Evolutionary conservation across 2,113 vertebrate genomes (phyloP), one percentile per base, ranked within the genome.

Genomic region (Typhlomys cinereus): DNA sequence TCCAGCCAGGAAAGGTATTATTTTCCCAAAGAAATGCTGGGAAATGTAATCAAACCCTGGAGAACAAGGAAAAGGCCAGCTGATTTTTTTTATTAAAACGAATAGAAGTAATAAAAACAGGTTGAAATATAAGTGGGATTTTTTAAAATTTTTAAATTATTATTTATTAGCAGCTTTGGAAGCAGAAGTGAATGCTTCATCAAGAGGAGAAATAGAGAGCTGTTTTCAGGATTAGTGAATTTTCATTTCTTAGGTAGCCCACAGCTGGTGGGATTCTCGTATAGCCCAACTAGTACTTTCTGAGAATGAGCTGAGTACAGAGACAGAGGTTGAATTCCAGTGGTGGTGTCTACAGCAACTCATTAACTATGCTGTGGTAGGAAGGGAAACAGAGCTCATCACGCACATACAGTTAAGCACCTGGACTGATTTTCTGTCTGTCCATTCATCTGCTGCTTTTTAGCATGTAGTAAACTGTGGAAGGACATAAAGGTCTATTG

Each of bases 81-180:
- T 62, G 5, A 69, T 80, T 81, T 91, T 80, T 81, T 91, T 74
- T 29, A 59, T 48, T 61, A 54, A 88, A 61, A 17, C 25, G 71
- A 50, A 57, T 23, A 71, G 7, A 74, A 48, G 54, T 46, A n/a
- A n/a, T 64, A n/a, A 66, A 34, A 67, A 36, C 0, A 41, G 27
- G 29, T 39, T 91, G 31, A 41, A 21, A 41, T 29, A 64, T 8
- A 86, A 86, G 31, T 46, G 5, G 48, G 34, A 92, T 54, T 61
- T 21, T 18, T 34, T 48, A 31, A 7, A 20, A 57, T 57, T 57
- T 25, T 57, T 6, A 85, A 85, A 29, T 36, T 8, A 44, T 31
- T 83, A 92, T 48, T 48, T 2, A 92, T 89, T 64, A 25, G 89
- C 61, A 73, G 59, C 21, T 12, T 93, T 66, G 25, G 83, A 96